Evolutionary conservation across 2,888 invertebrate genomes (phyloP), one percentile per base, ranked within the genome.

Genomic region (Beris chalybata): DNA sequence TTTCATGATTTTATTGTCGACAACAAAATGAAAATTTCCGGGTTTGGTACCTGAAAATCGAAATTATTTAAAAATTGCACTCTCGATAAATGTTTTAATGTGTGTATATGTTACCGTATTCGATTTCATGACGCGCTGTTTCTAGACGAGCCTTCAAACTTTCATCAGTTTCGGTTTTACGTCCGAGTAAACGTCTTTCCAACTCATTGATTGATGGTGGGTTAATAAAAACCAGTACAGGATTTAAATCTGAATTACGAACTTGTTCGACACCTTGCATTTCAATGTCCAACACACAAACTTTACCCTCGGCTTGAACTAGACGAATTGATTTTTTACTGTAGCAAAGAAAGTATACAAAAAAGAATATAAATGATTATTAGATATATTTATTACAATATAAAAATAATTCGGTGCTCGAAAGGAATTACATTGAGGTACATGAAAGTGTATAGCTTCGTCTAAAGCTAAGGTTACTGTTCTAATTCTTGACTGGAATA

Each of bases 271-370:
- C 97, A 22, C 97, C 98, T 82, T 97, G 93, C 64, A 94, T 88
- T 74, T 98, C 97, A 72, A 98, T 93, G 77, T 98, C 98, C 71
- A 98, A 82, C 2, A 98, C 88, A 77, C 97, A 97, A 50, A 97
- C 88, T 77, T 91, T 91, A 3, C 97, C 97, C 13, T 87, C 83
- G 13, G 84, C 82, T 69, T 88, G 87, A 0, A 98, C 92, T 70
- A 88, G 87, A 73, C 90, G 86, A 0, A 99, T 93, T 0, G 97
- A 91, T 73, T 84, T 83, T 80, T 93, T 93, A 79, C 97, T 94
- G 78, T 22, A 22, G 22, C n/a, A 47, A 30, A 47, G 3, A 9
- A 55, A 47, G 47, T 30, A 58, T 32, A 59, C 9, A 13, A 30
- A 43, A 56, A 13, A 56, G 12, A 7, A 29, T 9, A 4, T 22